phyloP scores from a whole-genome alignment of 2,113 vertebrate species.

The Clarias magur region DNA sequence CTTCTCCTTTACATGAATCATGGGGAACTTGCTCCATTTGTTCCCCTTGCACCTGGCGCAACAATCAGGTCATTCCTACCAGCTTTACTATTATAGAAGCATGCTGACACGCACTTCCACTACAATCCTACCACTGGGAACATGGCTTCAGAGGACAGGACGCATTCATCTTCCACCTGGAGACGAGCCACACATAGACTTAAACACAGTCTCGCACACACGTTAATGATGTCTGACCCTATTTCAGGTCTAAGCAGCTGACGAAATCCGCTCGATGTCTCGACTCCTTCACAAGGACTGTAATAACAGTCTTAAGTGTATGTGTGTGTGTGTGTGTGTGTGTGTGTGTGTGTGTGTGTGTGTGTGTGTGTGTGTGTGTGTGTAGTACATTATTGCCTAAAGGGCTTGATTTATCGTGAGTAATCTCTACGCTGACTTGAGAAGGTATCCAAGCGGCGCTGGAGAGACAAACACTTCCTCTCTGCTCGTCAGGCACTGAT shows the following conservation, averaged over 20 bases:
- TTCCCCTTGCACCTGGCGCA: slow-evolving; percentile 41
- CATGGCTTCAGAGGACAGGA: slow-evolving; percentile 43
- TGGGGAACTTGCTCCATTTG: slow-evolving; percentile 37
- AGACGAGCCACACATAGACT: slow-evolving; percentile 51
- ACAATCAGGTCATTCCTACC: slow-evolving; percentile 40
- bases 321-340: slow-evolving; percentile 38
- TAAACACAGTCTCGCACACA: slow-evolving; percentile 46
- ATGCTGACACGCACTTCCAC: slow-evolving; percentile 52
- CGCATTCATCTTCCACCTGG: slow-evolving; percentile 46
- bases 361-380: slow-evolving; percentile 37
- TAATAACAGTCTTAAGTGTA: slow-evolving; percentile 30
- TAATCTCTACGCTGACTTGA: not conserved
- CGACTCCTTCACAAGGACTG: slow-evolving; percentile 29
- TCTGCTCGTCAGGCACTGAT: not conserved
- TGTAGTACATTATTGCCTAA: slow-evolving; percentile 11
- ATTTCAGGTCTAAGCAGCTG: slow-evolving; percentile 41
- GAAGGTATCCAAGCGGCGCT: not conserved
- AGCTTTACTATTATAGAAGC: slow-evolving; percentile 46
- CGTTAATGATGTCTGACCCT: slow-evolving; percentile 54
- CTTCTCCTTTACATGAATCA: slow-evolving; percentile 16
- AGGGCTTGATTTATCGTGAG: slow-evolving; percentile 17
- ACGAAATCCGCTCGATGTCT: slow-evolving; percentile 20
- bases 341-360: slow-evolving; percentile 21
- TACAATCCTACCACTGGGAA: slow-evolving; percentile 47
- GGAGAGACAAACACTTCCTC: not conserved